phyloP scores from a whole-genome alignment of 2,888 invertebrate genomes.

The Eupithecia centaureata region DNA sequence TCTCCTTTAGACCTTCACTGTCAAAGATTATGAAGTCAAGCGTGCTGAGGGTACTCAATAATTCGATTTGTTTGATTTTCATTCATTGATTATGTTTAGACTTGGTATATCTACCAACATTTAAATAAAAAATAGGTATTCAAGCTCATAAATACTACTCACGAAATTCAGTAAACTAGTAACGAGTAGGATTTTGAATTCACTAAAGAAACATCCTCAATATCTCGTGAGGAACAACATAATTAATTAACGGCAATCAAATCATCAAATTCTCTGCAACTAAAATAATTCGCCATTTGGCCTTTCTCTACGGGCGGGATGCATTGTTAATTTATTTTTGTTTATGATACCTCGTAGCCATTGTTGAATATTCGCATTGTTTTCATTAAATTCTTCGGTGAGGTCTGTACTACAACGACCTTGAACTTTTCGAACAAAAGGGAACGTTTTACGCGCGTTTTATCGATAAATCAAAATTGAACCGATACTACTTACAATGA shows the following conservation, averaged over 20 bases:
- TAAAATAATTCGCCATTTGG: slow-evolving; percentile 18
- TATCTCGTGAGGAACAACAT: slow-evolving; percentile 5
- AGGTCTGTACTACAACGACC: slow-evolving; percentile 48
- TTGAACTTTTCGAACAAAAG: slow-evolving; percentile 67
- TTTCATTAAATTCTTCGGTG: slow-evolving; percentile 51
- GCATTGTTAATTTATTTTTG: slow-evolving; percentile 39
- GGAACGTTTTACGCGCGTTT: slow-evolving; percentile 52
- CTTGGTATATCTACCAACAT: background rate
- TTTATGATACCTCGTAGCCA: slow-evolving; percentile 44
- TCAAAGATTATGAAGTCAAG: slow-evolving; percentile 69
- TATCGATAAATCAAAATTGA: slow-evolving; percentile 62
- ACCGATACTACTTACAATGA: slow-evolving; percentile 56
- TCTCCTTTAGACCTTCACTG: slow-evolving; percentile 65
- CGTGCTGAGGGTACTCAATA: slow-evolving; percentile 48
- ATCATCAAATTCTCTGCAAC: slow-evolving; percentile 17
- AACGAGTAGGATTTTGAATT: background rate
- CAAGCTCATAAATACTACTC: too few relatives aligned
- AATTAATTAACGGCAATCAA: slow-evolving; percentile 19
- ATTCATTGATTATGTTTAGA: background rate
- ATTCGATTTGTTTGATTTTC: slow-evolving; percentile 50
- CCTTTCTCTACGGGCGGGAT: slow-evolving; percentile 17
- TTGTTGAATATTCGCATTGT: slow-evolving; percentile 53
- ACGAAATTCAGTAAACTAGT: background rate
- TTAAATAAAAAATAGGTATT: too few relatives aligned
- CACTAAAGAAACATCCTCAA: too few relatives aligned